phyloP scores from a whole-genome alignment of 2,888 invertebrate species.

The Stratiomys singularior region DNA sequence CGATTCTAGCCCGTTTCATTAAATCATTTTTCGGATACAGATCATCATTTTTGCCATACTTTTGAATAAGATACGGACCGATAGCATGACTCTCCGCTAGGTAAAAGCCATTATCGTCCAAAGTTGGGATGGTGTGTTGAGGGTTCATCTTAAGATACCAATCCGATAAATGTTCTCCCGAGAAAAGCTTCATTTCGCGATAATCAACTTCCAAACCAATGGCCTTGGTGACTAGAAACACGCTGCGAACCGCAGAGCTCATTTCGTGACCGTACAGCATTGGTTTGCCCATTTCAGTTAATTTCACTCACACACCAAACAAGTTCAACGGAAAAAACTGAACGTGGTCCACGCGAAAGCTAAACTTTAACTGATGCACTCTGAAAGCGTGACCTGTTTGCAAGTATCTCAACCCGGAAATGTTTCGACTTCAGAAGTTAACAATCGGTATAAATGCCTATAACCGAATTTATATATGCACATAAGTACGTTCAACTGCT shows the following conservation, averaged over 20 bases:
- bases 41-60: conserved; percentile 48
- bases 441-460: conserved; percentile 62
- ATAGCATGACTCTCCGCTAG: conserved; percentile 51
- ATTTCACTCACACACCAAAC: neutral
- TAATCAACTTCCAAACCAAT: conserved; percentile 55
- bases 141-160: conserved; percentile 49
- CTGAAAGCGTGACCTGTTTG: neutral
- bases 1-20: conserved; percentile 40
- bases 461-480: too few relatives aligned
- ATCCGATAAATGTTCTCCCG: conserved; percentile 53
- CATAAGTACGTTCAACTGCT: too few relatives aligned
- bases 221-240: conserved; percentile 57
- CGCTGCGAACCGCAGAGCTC: conserved; percentile 58
- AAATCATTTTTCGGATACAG: conserved; percentile 49
- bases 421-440: conserved; percentile 82
- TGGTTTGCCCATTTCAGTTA: conserved; percentile 54
- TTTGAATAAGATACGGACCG: conserved; percentile 46
- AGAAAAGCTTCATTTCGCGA: conserved; percentile 55
- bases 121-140: conserved; percentile 51
- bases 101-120: conserved; percentile 43
- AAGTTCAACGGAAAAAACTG: neutral
- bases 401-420: neutral
- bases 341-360: neutral
- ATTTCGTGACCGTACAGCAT: conserved; percentile 57
- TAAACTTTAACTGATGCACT: neutral